Evolutionary conservation across 2,113 vertebrate genomes (phyloP), one percentile per base, ranked within the genome.

Genomic region (Phrynosoma platyrhinos): DNA sequence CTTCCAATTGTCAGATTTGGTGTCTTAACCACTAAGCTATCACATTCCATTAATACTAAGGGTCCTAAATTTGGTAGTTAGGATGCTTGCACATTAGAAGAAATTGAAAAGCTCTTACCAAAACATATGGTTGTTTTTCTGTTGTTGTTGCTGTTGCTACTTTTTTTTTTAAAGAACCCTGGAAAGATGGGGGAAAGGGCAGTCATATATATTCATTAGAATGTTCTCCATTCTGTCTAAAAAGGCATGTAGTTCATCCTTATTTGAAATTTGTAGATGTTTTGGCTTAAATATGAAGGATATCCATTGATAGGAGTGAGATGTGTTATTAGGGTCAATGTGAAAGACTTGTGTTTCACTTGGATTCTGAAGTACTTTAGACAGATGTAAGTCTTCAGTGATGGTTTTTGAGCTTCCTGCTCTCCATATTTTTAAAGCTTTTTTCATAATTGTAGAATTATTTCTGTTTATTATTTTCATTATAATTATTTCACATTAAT

Each of bases 71-170:
- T 89, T 82, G 80, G 42, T 86, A 62, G 78, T 87, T 85, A 88
- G 69, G 27, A 87, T 82, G 78, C 9, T 89, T 81, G 71, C 83
- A 92, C 86, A 91, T 86, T n/a, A 82, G 9, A 90, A 9, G 2
- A 68, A 58, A 91, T 89, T 27, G 82, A 79, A 30, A 87, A 66
- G 88, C 69, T 85, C 77, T 81, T 2, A 14, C 85, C 64, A 76
- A 18, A 89, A 83, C 66, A 78, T 1, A 13, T 72, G 74, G 2
- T 66, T 69, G 2, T 66, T 69, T 87, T 62, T 53, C 5, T n/a
- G 2, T 69, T 90, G 87, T 79, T 1, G 58, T 42, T 79, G 25
- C 10, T 71, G 27, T 71, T 27, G n/a, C 3, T 27, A 72, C 13
- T 72, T 30, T 58, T 58, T 7, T 58, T 68, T 88, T 88, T 82